Evolutionary conservation across 2,113 vertebrate species (phyloP), one percentile per base, ranked within the genome.

Genomic region (Pseudorhombus dupliciocellatus): DNA sequence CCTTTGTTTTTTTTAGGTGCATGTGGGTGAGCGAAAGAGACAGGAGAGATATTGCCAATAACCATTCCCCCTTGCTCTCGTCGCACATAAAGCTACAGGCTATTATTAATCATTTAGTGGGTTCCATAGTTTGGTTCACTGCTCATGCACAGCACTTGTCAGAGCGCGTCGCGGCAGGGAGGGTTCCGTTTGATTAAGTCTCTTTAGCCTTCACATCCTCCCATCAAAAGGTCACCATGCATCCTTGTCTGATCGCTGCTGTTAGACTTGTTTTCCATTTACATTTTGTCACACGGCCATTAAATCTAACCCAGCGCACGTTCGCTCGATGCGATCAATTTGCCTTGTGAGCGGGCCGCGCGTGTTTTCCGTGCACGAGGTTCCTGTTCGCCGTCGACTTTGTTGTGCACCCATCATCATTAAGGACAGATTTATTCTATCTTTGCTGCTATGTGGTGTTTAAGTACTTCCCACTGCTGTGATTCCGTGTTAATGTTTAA

Each of bases 81-180:
- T 87, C 86, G 84, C 81, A 87, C 81, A 72, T 73, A 63, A 81
- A 66, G 77, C 84, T 86, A 88, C 82, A 62, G 86, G 87, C 88
- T 74, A 77, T 90, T 83, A 88, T 89, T 84, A 91, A 91, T 90
- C 81, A 90, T 91, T 93, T 85, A 91, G 79, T 73, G 69, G 84
- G 59, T 78, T 86, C 80, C 84, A 80, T 60, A 70, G 80, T 65
- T 80, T 67, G 83, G 80, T 84, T 81, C 74, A 77, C 64, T 55
- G 82, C 81, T 89, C 84, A 79, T 83, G 68, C 84, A 66, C 63
- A 70, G 80, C 84, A 71, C 80, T 81, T 88, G 88, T 84, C 88
- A 87, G 26, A 30, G 11, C 79, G 52, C 12, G 40, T 73, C 28
- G 81, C 46, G 69, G 69, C 79, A 58, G 75, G 73, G 46, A 72